Conservation (phyloP, 2,888 invertebrate species). For the Teleiodes luculella region DNA sequence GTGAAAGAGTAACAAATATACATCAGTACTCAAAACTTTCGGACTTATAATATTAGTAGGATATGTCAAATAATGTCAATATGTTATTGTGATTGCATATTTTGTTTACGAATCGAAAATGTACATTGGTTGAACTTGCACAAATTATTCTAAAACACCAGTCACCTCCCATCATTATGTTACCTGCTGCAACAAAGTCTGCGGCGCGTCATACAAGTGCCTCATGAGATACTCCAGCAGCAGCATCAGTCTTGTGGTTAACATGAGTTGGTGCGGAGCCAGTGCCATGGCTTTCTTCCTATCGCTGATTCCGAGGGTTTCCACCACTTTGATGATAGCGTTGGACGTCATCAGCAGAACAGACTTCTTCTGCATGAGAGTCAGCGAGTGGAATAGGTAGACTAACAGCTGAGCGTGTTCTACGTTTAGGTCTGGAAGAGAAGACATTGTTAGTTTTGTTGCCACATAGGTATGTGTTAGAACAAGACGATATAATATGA, state of each 20-base stretch:
- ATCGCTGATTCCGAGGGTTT: conserved; percentile 62
- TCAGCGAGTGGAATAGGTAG: conserved; percentile 95
- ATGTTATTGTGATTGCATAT: too few species aligned
- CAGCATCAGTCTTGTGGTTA: conserved; percentile 89
- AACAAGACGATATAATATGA: too few species aligned
- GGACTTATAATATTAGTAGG: too few species aligned
- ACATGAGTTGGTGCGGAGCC: conserved; percentile 83
- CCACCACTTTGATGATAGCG: conserved; percentile 77
- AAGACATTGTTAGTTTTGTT: neutral
- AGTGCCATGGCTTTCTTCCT: conserved; percentile 56
- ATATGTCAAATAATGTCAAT: too few species aligned
- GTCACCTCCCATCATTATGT: too few species aligned
- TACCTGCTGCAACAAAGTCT: conserved; percentile 91
- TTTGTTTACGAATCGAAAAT: too few species aligned
- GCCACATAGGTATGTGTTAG: neutral
- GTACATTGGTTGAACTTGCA: neutral
- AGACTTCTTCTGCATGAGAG: conserved; percentile 97
- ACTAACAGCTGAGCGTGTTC: conserved; percentile 96
- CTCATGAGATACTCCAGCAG: conserved; percentile 96
- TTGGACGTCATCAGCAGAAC: conserved; percentile 91
- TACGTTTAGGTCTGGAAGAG: conserved; percentile 89
- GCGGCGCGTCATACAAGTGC: conserved; percentile 95
- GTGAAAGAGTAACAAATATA: too few species aligned
- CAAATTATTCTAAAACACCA: neutral
- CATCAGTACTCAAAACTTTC: too few species aligned